Evolutionary conservation across 2,113 vertebrate genomes (phyloP).

Genomic region (Atlantisia rogersi): DNA sequence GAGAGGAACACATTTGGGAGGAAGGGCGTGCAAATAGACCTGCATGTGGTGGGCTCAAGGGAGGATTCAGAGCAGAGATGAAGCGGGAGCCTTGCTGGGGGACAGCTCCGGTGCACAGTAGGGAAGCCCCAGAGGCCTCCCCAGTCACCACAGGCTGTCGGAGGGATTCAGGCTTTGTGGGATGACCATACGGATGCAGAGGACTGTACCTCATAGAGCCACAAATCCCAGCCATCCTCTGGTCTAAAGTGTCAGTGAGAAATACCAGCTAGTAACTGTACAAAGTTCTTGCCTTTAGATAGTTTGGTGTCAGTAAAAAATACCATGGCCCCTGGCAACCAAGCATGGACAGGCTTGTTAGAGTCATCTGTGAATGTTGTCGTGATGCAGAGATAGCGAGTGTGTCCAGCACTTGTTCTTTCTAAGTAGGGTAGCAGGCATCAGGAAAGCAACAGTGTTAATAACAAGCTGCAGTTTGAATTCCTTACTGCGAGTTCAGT

Average conservation of each 20-base stretch:
- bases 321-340: background rate
- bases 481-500: background rate
- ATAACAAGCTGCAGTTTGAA: background rate
- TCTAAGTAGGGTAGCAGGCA: background rate
- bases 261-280: background rate
- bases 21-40: background rate
- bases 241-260: background rate
- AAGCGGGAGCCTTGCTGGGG: background rate
- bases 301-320: background rate
- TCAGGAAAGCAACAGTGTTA: background rate
- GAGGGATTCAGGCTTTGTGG: background rate
- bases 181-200: background rate
- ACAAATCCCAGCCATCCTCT: background rate
- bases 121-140: background rate
- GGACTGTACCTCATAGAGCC: fast-evolving
- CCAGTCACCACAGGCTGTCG: background rate
- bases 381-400: background rate
- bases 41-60: background rate
- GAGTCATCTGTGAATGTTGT: background rate
- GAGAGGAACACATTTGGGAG: background rate
- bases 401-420: background rate
- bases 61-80: background rate
- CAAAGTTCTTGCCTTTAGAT: background rate
- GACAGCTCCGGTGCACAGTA: background rate
- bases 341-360: background rate